Evolutionary conservation across 1,140 invertebrate species (phyloP).

Genomic region (Ptiloglossa arizonensis): DNA sequence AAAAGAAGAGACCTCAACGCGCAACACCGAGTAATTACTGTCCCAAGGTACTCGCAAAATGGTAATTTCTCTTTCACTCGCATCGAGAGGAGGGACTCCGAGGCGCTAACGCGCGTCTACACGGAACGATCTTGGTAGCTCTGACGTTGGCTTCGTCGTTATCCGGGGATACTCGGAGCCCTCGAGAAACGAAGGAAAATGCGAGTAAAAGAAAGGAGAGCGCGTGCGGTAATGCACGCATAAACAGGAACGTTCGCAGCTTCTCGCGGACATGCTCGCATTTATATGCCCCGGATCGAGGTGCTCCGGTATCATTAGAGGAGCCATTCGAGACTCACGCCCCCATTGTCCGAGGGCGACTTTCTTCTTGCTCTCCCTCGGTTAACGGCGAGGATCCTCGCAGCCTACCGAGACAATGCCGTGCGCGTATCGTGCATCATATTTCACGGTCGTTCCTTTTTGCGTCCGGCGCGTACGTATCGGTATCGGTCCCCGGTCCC

Average conservation of each 20-base stretch:
- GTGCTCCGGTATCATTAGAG: slow-evolving; percentile 71
- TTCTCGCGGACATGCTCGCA: not conserved
- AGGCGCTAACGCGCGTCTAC: no score
- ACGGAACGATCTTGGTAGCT: no score
- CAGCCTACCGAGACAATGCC: slow-evolving; percentile 69
- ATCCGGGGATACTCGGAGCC: no score
- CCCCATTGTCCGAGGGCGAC: slow-evolving; percentile 68
- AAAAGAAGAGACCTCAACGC: no score
- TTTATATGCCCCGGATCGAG: slow-evolving; percentile 39
- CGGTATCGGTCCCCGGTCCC: not conserved
- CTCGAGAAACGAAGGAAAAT: not conserved
- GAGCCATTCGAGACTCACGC: slow-evolving; percentile 69
- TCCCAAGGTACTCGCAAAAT: no score
- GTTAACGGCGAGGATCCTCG: slow-evolving; percentile 44
- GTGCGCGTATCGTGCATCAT: slow-evolving; percentile 70
- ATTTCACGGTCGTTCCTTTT: slow-evolving; percentile 72
- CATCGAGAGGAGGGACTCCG: no score
- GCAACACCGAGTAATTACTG: no score
- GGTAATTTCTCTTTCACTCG: no score
- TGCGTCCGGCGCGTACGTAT: slow-evolving; percentile 42
- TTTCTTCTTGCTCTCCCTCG: slow-evolving; percentile 47
- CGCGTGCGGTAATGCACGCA: slow-evolving; percentile 7
- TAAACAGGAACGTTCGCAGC: slow-evolving; percentile 32
- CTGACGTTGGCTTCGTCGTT: no score
- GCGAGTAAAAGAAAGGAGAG: not conserved